These are phyloP conservation scores for Arnoldichthys spilopterus DNA, from an alignment of 2,797 vertebrate species.

Conservation along the genomic window DNA sequence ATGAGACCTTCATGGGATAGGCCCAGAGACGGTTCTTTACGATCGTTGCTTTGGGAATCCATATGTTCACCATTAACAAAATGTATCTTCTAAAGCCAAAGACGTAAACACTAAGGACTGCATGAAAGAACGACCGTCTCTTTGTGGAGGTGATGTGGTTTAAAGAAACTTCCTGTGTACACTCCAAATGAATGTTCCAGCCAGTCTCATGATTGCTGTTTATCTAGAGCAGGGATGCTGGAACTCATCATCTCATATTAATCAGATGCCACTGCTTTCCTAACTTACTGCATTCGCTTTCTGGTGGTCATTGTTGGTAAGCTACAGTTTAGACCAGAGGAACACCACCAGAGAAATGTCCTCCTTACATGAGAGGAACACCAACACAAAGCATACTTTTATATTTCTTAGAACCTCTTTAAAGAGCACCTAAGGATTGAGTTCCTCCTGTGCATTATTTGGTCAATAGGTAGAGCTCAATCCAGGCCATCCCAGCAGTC, in stretches of 20 bases:
- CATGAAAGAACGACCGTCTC: constrained; percentile 22
- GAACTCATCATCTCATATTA: background rate
- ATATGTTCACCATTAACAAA: constrained; percentile 13
- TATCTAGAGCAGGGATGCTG: constrained; percentile 2
- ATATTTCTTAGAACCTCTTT: constrained; percentile 13
- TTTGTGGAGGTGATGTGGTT: constrained; percentile 21
- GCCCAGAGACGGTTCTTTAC: background rate
- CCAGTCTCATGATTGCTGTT: background rate
- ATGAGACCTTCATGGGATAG: background rate
- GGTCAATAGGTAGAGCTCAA: background rate
- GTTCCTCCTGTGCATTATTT: constrained; percentile 2
- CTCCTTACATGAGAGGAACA: constrained; percentile 39
- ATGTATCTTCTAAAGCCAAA: constrained; percentile 6
- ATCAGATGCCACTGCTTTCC: background rate
- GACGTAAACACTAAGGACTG: background rate
- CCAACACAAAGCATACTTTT: constrained; percentile 26
- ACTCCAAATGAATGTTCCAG: background rate
- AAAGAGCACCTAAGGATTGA: constrained; percentile 33
- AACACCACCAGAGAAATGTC: constrained; percentile 23
- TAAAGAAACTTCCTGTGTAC: background rate
- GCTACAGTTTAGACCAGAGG: constrained; percentile 19
- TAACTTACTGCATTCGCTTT: constrained; percentile 13
- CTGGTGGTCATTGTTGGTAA: constrained; percentile 33
- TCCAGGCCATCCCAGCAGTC: background rate
- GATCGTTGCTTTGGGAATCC: background rate